Conservation (phyloP, 2,113 vertebrate species). For the Aegithalos caudatus region DNA sequence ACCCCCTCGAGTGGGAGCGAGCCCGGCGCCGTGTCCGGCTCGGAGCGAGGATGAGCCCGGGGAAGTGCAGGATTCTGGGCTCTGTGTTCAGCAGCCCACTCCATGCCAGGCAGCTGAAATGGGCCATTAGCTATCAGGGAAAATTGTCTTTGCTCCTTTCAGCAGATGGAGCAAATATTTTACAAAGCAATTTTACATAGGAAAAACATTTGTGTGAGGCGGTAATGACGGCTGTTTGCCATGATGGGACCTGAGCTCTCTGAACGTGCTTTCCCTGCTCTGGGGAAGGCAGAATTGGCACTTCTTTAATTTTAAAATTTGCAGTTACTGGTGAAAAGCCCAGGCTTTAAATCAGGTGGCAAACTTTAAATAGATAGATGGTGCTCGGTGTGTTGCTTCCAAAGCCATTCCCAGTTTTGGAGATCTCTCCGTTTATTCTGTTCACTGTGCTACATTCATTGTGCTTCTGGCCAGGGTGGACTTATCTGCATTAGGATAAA, state of each 20-base stretch:
- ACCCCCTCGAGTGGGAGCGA: slow-evolving; percentile 41
- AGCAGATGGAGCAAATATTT: slow-evolving; percentile 96
- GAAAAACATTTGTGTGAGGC: slow-evolving; percentile 76
- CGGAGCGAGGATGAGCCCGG: slow-evolving; percentile 71
- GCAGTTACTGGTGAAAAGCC: slow-evolving; percentile 60
- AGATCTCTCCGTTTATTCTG: background rate
- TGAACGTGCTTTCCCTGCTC: slow-evolving; percentile 67
- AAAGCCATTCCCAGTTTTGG: background rate
- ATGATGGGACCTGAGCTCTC: slow-evolving; percentile 69
- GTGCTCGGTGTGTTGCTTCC: background rate
- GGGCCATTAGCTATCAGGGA: slow-evolving; percentile 92
- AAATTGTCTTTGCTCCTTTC: slow-evolving; percentile 93
- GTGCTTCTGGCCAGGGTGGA: background rate
- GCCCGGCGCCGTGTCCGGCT: slow-evolving; percentile 49
- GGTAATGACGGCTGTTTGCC: slow-evolving; percentile 74
- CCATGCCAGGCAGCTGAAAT: slow-evolving; percentile 81
- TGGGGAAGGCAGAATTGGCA: slow-evolving; percentile 67
- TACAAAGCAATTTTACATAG: slow-evolving; percentile 83
- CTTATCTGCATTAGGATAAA: background rate
- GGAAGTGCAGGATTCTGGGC: slow-evolving; percentile 64
- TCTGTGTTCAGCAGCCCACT: slow-evolving; percentile 46
- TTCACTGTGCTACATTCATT: background rate
- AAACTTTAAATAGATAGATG: slow-evolving; percentile 61
- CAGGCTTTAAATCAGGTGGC: slow-evolving; percentile 58
- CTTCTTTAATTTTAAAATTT: slow-evolving; percentile 70